A percentile compares a stretch with the other conserved stretches of the same genome.
Conservation (phyloP, 2,797 vertebrate species). For the Anableps anableps region DNA sequence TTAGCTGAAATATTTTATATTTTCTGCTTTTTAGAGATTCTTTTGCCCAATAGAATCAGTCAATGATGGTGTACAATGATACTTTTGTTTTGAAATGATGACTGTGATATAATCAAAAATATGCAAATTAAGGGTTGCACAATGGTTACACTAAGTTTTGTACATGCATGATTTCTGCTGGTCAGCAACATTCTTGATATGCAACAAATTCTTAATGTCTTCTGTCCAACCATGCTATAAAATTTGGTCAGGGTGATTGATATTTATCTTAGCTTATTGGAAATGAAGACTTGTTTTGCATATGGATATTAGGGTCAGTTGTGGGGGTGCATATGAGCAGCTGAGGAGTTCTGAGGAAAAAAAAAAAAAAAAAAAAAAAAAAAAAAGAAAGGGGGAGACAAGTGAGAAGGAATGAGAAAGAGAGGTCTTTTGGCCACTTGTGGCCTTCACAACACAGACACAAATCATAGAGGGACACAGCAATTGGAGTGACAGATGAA, state of each 20-base stretch:
- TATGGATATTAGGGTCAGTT: constrained; percentile 52
- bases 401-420: constrained; percentile 55
- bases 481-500: constrained; percentile 85
- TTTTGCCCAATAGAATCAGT: background rate
- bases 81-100: background rate
- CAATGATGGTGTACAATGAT: background rate
- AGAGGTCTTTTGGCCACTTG: constrained; percentile 81
- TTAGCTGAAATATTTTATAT: background rate
- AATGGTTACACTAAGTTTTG: background rate
- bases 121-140: background rate
- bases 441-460: constrained; percentile 79
- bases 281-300: constrained; percentile 46
- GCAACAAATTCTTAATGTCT: constrained; percentile 7
- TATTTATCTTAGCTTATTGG: constrained; percentile 31
- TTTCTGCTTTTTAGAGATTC: background rate
- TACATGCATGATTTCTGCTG: background rate
- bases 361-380: constrained; percentile 15
- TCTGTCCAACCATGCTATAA: background rate
- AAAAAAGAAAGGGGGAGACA: constrained; percentile 14
- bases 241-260: constrained; percentile 29
- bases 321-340: constrained; percentile 46
- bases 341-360: constrained; percentile 47
- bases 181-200: background rate
- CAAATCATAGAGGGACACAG: constrained; percentile 82
- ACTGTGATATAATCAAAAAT: background rate